These are phyloP conservation scores for Perizoma affinitatum DNA, from an alignment of 2,888 invertebrate species.

Conservation along the genomic window DNA sequence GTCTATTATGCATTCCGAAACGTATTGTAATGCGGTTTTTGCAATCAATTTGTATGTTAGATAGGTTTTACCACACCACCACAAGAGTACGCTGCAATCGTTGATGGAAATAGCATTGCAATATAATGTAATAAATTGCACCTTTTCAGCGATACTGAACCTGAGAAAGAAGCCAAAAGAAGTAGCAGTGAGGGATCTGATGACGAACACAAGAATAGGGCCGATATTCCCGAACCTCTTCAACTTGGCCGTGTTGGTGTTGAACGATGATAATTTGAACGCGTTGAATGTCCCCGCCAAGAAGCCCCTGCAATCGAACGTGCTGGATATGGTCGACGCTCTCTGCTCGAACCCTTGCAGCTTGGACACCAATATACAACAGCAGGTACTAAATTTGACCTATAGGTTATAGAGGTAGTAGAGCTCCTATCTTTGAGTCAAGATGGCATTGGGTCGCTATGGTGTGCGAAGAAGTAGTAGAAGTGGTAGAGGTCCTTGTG, in stretches of 20 bases:
- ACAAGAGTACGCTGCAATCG: too few species aligned
- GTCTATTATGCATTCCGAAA: too few species aligned
- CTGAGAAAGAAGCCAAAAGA: conserved; percentile 78
- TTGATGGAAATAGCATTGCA: too few species aligned
- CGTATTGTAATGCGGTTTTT: too few species aligned
- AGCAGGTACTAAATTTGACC: conserved; percentile 67
- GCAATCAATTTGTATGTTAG: too few species aligned
- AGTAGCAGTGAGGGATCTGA: conserved; percentile 82
- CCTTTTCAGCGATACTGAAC: conserved; percentile 76
- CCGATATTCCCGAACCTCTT: conserved; percentile 85
- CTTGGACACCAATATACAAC: conserved; percentile 82
- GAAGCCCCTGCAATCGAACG: conserved; percentile 74
- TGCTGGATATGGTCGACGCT: conserved; percentile 83
- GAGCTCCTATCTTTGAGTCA: too few species aligned
- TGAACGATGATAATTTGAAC: conserved; percentile 83
- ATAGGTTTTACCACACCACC: too few species aligned
- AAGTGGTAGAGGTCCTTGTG: too few species aligned
- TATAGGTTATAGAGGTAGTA: too few species aligned
- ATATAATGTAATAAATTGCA: too few species aligned
- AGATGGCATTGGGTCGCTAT: too few species aligned
- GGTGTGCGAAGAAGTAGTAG: too few species aligned
- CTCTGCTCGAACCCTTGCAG: conserved; percentile 84
- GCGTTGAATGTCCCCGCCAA: conserved; percentile 77
- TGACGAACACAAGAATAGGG: conserved; percentile 83
- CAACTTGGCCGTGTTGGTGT: conserved; percentile 82